Base-by-base conservation (phyloP, 2,113 vertebrate genomes). In the Centropus bengalensis region DNA sequence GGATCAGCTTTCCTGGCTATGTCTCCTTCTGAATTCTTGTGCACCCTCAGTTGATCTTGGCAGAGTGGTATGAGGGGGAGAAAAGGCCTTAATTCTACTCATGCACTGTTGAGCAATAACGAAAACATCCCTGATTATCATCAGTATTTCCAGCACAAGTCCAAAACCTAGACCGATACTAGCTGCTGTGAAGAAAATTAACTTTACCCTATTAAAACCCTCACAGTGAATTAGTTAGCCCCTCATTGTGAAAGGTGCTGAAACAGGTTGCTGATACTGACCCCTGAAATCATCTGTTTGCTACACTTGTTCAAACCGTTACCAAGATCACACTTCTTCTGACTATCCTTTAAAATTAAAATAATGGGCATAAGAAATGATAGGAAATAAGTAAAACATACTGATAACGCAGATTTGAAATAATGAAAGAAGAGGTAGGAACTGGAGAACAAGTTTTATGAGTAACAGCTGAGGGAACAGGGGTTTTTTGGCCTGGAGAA, bases 11-110 rank as follows among this genome's bases (percentile, higher is more conserved):
- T 73, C 54, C 47, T 1, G 1, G 20, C 28, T 22, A 5, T 64
- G 17, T 24, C 26, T 23, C 24, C 11, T 75, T 36, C 19, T 33
- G 68, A 0, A 12, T 26, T 16, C 32, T 59, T 42, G 19, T 42
- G 17, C 15, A 28, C 5, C 21, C 14, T 16, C 63, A 59, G 23
- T 1, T 9, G 3, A 1, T 36, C 28, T 27, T 1, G 75, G 7
- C 12, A 7, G 24, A 28, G 28, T 13, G 5, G 14, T 0, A 10
- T 42, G 38, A 54, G 38, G 3, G 21, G 26, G 12, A 28, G 28
- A 32, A 59, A 47, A 59, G 24, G 3, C 28, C 28, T 30, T 69
- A 21, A 3, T 5, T 11, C 19, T 68, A 17, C 40, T 27, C 27
- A 5, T 66, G 21, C 3, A 5, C 33, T 42, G 26, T 58, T 82